Evolutionary conservation across 2,797 vertebrate species (phyloP).

Genomic region (Halcyon chelicuti): DNA sequence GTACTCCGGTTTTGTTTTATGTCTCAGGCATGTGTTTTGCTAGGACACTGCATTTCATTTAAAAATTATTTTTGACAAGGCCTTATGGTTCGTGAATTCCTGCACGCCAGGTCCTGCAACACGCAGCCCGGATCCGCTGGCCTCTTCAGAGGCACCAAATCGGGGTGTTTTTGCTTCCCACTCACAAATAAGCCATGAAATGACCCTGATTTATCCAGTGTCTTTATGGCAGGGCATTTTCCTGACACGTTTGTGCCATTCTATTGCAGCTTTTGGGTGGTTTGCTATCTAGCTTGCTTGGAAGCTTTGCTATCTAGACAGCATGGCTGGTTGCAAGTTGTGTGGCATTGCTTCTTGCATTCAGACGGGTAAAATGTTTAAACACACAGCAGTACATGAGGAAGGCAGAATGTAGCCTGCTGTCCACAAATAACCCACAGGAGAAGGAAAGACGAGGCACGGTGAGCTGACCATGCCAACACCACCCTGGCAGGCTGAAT

Average conservation of each 20-base stretch:
- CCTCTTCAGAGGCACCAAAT: not conserved
- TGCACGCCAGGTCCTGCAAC: slow-evolving; percentile 15
- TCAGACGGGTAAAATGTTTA: not conserved
- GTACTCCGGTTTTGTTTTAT: slow-evolving; percentile 37
- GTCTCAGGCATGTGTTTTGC: slow-evolving; percentile 14
- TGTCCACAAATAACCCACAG: not conserved
- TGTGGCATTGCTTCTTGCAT: not conserved
- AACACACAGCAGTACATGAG: not conserved
- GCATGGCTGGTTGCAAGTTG: not conserved
- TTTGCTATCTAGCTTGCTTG: not conserved
- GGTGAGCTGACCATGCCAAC: not conserved
- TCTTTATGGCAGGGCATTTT: not conserved
- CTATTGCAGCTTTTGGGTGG: not conserved
- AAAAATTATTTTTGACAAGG: slow-evolving; percentile 43
- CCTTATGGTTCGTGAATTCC: slow-evolving; percentile 22
- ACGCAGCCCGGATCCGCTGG: not conserved
- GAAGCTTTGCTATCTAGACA: not conserved
- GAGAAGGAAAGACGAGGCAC: not conserved
- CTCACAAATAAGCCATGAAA: not conserved
- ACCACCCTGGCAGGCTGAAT: not conserved
- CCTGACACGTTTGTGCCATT: not conserved
- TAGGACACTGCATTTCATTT: slow-evolving; percentile 56
- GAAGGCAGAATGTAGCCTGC: not conserved
- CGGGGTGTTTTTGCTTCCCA: not conserved
- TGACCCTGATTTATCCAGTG: not conserved